These are phyloP conservation scores for Neoseiulus cucumeris DNA, from an alignment of 1,140 invertebrate genomes.

Conservation along the genomic window DNA sequence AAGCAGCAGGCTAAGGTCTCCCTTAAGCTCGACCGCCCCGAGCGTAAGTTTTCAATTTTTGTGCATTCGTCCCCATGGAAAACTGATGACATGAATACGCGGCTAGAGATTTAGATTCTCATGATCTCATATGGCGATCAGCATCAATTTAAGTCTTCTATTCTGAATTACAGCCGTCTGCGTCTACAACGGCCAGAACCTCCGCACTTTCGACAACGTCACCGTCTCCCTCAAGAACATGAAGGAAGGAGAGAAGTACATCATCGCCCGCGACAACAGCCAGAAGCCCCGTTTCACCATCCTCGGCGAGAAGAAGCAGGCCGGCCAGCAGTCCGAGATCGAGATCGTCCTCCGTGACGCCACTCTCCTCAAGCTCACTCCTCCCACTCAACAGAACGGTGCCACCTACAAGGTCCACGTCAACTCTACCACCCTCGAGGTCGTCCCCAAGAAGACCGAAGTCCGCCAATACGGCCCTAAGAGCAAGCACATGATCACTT, in stretches of 20 bases:
- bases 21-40: not conserved
- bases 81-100: too few relatives aligned
- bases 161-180: not conserved
- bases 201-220: slow-evolving; percentile 2
- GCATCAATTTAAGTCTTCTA: not conserved
- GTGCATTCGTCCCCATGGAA: not conserved
- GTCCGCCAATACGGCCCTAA: not conserved
- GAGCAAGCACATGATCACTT: not conserved
- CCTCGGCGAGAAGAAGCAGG: not conserved
- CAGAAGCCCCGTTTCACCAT: not conserved
- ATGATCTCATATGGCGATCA: too few relatives aligned
- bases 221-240: not conserved
- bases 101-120: too few relatives aligned
- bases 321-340: not conserved
- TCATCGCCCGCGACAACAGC: not conserved
- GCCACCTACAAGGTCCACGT: slow-evolving; percentile 1
- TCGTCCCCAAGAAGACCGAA: not conserved
- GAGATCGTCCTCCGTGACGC: not conserved
- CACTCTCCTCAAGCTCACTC: not conserved
- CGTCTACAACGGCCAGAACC: slow-evolving; percentile 9
- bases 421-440: not conserved
- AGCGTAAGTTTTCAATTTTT: not conserved
- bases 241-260: slow-evolving; percentile 3
- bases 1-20: not conserved
- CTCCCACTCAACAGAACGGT: not conserved